Conservation (phyloP, 2,888 invertebrate genomes). For the Ophion slaviceki region DNA sequence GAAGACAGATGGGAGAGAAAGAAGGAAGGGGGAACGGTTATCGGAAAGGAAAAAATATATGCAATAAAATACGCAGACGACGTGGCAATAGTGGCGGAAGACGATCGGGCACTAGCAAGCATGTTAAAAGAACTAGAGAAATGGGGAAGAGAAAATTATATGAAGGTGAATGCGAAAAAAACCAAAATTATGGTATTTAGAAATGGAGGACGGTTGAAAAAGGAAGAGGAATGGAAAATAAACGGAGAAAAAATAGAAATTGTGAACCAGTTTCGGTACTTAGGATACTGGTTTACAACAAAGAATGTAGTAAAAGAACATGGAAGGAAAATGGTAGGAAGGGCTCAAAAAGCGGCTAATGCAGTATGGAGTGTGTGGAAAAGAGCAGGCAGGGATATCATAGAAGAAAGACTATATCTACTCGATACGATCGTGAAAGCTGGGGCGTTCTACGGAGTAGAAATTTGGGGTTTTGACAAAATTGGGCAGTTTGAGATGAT, state of each 20-base stretch:
- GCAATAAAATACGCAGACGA: constrained; percentile 37
- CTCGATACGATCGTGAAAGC: constrained; percentile 1
- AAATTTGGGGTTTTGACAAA: constrained; percentile 14
- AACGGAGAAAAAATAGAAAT: background rate
- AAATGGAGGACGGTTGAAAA: too few species aligned
- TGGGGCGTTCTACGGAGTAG: constrained; percentile 19
- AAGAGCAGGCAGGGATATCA: constrained; percentile 13
- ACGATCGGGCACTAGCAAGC: background rate
- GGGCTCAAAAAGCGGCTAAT: too few species aligned
- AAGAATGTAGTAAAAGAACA: constrained; percentile 23
- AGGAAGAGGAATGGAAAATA: too few species aligned
- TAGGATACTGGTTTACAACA: constrained; percentile 11
- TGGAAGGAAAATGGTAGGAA: too few species aligned
- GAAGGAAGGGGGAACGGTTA: constrained; percentile 28
- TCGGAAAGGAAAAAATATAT: constrained; percentile 29
- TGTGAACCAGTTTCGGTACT: constrained; percentile 3
- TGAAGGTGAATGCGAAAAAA: background rate
- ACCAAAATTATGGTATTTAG: too few species aligned
- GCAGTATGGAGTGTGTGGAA: background rate
- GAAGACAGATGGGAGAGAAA: constrained; percentile 53
- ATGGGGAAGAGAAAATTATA: background rate
- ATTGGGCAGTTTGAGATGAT: background rate
- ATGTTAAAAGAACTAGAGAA: constrained; percentile 10
- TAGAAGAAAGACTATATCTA: constrained; percentile 19
- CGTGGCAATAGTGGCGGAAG: constrained; percentile 23